A percentile compares a stretch with the other conserved stretches of the same genome.
phyloP scores from a whole-genome alignment of 2,797 vertebrate species.

The Sebastes dallii region DNA sequence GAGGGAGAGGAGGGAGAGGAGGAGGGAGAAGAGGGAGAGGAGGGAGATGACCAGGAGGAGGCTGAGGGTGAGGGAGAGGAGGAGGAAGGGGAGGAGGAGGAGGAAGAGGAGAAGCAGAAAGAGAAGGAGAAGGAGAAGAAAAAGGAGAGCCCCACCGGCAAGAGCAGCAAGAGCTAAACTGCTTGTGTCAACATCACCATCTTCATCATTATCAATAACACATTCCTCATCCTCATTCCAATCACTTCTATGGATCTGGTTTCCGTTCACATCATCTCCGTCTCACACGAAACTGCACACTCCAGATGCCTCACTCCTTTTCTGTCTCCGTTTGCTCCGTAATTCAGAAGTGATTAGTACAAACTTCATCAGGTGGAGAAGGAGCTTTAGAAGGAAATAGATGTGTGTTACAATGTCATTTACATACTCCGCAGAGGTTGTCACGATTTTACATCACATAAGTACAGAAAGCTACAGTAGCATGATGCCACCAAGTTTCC shows the following conservation, averaged over 20 bases:
- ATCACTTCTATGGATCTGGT: constrained; percentile 47
- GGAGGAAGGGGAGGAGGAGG: constrained; percentile 11
- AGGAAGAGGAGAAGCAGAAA: constrained; percentile 22
- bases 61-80: constrained; percentile 30
- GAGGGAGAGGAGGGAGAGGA: constrained; percentile 34
- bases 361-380: constrained; percentile 10
- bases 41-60: constrained; percentile 41
- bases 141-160: constrained; percentile 69
- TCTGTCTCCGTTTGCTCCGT: constrained; percentile 48
- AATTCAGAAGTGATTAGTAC: constrained; percentile 18
- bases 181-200: constrained; percentile 33
- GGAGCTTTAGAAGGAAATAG: constrained; percentile 17
- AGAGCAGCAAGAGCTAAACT: constrained; percentile 81
- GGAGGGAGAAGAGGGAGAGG: constrained; percentile 39
- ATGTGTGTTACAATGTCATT: background rate
- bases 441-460: constrained; percentile 8
- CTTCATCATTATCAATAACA: constrained; percentile 33
- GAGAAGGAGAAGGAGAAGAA: constrained; percentile 56
- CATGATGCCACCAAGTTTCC: constrained; percentile 25
- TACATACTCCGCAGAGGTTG: constrained; percentile 1
- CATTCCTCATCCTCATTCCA: constrained; percentile 43
- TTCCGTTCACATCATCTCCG: constrained; percentile 37
- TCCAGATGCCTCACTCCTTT: constrained; percentile 37
- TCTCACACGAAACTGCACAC: constrained; percentile 32
- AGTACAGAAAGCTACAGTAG: constrained; percentile 3